These are phyloP conservation scores for Sesia bembeciformis DNA, from an alignment of 2,888 invertebrate genomes.

Conservation along the genomic window DNA sequence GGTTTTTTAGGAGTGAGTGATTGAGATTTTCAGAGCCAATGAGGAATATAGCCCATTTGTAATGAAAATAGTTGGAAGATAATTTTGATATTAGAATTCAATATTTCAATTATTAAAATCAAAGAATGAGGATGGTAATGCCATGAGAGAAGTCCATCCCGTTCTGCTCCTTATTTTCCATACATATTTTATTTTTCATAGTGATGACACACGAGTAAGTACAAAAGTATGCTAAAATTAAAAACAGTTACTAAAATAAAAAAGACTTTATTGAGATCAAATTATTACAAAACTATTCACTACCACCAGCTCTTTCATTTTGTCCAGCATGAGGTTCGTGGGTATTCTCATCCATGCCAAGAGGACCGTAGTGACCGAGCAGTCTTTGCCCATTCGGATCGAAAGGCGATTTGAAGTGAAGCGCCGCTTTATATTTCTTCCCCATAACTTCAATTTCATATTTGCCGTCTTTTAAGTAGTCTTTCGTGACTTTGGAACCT, in stretches of 20 bases:
- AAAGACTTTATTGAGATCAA: constrained; percentile 29
- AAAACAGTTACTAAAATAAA: background rate
- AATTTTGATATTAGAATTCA: no score
- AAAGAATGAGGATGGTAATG: no score
- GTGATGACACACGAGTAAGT: constrained; percentile 1
- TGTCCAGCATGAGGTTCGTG: constrained; percentile 62
- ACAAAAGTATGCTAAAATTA: constrained; percentile 4
- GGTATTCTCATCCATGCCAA: constrained; percentile 50
- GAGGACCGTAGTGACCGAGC: constrained; percentile 77
- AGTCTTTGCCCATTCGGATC: constrained; percentile 85
- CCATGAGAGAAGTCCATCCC: no score
- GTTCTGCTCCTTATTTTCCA: no score
- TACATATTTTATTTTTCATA: background rate
- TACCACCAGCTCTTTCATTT: constrained; percentile 63
- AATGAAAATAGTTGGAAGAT: no score
- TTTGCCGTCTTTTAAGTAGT: constrained; percentile 79
- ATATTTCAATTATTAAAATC: no score
- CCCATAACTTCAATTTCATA: constrained; percentile 90
- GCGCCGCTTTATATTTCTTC: constrained; percentile 78
- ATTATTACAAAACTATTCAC: constrained; percentile 40
- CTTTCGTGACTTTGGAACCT: constrained; percentile 76
- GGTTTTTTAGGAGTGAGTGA: no score
- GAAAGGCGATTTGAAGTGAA: constrained; percentile 85
- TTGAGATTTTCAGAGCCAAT: no score
- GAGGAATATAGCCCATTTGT: no score